Conservation (phyloP, 2,113 vertebrate species). For the Chrysemys picta region DNA sequence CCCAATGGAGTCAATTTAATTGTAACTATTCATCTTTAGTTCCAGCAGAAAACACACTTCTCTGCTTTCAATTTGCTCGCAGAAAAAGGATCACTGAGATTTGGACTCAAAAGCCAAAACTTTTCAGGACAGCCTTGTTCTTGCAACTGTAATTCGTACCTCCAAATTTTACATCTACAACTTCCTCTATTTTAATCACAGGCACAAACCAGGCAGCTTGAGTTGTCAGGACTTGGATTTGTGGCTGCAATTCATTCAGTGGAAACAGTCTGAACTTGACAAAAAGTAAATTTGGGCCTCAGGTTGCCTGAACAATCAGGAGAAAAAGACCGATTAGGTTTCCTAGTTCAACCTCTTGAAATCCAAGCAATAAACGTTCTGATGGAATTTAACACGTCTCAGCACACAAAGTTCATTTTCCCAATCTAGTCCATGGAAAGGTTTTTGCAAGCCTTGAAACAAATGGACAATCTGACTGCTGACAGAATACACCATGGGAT, state of each 20-base stretch:
- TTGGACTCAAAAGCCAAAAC: neutral
- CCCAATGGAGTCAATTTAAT: neutral
- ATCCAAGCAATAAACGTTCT: neutral
- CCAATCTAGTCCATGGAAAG: accelerated
- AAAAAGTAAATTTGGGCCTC: neutral
- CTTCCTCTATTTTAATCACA: neutral
- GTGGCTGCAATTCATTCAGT: neutral
- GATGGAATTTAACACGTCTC: neutral
- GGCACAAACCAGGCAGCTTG: neutral
- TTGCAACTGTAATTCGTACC: accelerated
- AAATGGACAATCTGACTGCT: neutral
- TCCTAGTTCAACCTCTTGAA: neutral
- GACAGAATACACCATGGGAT: accelerated
- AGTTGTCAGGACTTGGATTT: neutral
- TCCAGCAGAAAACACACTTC: neutral
- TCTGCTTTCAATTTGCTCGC: neutral
- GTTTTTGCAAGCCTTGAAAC: neutral
- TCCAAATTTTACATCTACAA: accelerated
- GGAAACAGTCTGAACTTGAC: neutral
- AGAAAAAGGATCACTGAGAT: neutral
- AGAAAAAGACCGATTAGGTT: neutral
- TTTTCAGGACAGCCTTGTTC: neutral
- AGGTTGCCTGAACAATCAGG: neutral
- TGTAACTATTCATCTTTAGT: neutral
- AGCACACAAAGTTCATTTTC: neutral